Conservation (phyloP, 2,888 invertebrate species). For the Drosophila anomelani region DNA sequence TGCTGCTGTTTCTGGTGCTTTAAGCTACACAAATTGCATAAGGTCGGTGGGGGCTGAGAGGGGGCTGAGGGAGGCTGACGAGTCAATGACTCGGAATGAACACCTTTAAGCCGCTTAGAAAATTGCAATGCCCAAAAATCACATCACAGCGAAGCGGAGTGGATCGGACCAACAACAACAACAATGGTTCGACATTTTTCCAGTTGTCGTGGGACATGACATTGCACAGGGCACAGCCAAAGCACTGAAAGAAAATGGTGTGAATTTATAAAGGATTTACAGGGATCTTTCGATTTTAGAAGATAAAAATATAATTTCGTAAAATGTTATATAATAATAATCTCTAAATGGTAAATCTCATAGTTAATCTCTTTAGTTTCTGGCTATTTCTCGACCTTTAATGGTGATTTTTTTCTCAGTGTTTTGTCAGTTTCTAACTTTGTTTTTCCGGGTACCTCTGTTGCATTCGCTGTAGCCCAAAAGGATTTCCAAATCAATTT, state of each 20-base stretch:
- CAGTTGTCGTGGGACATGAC: slow-evolving; percentile 46
- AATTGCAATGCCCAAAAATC: slow-evolving; percentile 67
- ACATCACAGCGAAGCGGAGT: slow-evolving; percentile 37
- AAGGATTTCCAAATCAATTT: slow-evolving; percentile 74
- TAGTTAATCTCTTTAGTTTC: no score
- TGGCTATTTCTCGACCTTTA: no score
- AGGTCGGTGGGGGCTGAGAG: not conserved
- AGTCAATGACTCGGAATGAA: slow-evolving; percentile 72
- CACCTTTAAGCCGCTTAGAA: slow-evolving; percentile 78
- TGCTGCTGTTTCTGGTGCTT: slow-evolving; percentile 11
- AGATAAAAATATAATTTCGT: no score
- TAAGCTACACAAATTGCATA: slow-evolving; percentile 39
- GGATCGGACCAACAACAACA: slow-evolving; percentile 34
- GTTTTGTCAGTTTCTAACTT: slow-evolving; percentile 2
- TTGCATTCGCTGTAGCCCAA: slow-evolving; percentile 49
- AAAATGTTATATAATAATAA: no score
- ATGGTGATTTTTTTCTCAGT: not conserved
- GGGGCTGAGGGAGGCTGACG: slow-evolving; percentile 7
- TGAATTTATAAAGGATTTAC: not conserved
- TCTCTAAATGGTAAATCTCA: no score
- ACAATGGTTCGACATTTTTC: slow-evolving; percentile 47
- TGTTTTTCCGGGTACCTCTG: slow-evolving; percentile 22
- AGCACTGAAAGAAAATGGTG: slow-evolving; percentile 1
- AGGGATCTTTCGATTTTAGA: not conserved
- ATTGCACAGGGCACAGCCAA: slow-evolving; percentile 14